Conservation (phyloP, 2,113 vertebrate species). For the Aviceda subcristata region DNA sequence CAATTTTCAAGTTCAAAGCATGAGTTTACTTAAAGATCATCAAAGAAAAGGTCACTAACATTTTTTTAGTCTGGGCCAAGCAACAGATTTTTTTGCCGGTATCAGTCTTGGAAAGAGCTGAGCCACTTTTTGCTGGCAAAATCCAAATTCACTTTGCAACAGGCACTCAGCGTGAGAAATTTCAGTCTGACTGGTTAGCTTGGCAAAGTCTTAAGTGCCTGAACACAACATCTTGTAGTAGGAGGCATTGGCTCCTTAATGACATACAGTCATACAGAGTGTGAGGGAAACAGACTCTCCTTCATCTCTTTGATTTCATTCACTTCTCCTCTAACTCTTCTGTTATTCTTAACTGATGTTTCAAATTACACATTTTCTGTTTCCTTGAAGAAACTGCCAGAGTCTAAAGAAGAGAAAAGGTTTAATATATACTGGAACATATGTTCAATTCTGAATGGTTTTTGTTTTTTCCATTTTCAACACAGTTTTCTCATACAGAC, state of each 20-base stretch:
- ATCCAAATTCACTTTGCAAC: background rate
- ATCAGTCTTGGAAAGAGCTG: background rate
- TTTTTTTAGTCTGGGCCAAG: background rate
- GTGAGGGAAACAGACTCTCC: background rate
- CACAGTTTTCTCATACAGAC: background rate
- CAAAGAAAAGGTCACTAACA: background rate
- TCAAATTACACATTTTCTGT: background rate
- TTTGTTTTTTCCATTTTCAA: background rate
- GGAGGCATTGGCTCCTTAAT: background rate
- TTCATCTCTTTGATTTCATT: background rate
- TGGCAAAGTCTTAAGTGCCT: background rate
- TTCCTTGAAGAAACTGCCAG: background rate
- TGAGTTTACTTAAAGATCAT: background rate
- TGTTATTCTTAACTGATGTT: background rate
- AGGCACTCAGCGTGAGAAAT: background rate
- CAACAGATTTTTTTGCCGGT: background rate
- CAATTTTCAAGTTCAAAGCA: background rate
- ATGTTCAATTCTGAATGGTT: background rate
- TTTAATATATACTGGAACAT: background rate
- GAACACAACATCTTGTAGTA: background rate
- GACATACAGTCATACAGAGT: background rate
- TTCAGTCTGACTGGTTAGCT: background rate
- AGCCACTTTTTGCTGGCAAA: background rate
- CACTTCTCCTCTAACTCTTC: background rate
- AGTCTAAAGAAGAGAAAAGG: background rate